Evolutionary conservation across 2,888 invertebrate genomes (phyloP), one percentile per base, ranked within the genome.

Genomic region (Camptogramma bilineatum): DNA sequence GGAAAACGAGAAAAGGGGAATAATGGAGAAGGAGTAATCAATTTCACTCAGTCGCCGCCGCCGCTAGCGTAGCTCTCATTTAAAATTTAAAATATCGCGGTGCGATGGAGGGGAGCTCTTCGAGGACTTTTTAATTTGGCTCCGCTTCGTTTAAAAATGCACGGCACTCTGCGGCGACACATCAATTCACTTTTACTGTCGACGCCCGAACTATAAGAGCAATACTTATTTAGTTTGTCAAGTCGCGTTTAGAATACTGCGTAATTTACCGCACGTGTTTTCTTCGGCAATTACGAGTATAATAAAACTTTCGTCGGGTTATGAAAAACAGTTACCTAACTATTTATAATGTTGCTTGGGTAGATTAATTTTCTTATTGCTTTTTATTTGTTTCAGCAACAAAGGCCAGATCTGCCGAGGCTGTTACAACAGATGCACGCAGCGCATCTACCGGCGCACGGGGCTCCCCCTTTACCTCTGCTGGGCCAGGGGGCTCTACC

Each of bases 371-470:
- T 34, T 28, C 18, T 31, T 16, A 16, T 39, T 52, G 18, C 2
- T 16, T 54, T 70, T 52, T 66, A 59, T 65, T 79, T 78, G 71
- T 83, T 84, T 34, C 95, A 97, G 96, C 97, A 97, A 95, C 97
- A 97, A 93, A 94, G 97, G 89, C 96, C 97, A 64, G 97, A 97
- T 86, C 92, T 97, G 77, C 97, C 97, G 34, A 94, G 97, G 87
- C 88, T 96, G 70, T 94, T 98, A 88, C 98, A 98, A 91, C 98
- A 98, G 92, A 97, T 98, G 97, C 98, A 98, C 87, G 97, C 97
- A 39, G 97, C 97, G 78, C 97, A 97, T 90, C 84, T 94, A 65
- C 96, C 97, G 73, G 94, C 95, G 63, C 96, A 96, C 66, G 95
- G 95, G 51, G 96, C 96, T 56, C 96, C 96, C 47, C 96, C 96